phyloP scores from a whole-genome alignment of 2,888 invertebrate species.

The Eupithecia centaureata region DNA sequence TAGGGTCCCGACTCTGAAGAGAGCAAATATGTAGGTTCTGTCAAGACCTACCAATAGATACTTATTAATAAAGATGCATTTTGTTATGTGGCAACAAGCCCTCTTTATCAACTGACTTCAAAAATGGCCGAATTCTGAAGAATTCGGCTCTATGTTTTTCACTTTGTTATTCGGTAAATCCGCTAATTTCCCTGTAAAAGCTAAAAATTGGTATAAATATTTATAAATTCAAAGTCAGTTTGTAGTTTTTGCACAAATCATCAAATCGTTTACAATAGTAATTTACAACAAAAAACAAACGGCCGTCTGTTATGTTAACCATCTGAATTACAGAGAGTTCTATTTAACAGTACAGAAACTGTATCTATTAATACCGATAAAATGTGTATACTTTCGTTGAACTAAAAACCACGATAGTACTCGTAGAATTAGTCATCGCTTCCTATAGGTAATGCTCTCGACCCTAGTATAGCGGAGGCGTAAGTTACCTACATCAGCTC shows the following conservation, averaged over 20 bases:
- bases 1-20: too few relatives aligned
- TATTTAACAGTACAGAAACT: not conserved
- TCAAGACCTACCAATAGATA: too few relatives aligned
- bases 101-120: not conserved
- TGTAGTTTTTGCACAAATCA: not conserved
- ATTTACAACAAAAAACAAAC: not conserved
- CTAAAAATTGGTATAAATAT: not conserved
- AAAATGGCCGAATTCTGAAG: not conserved
- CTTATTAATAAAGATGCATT: not conserved
- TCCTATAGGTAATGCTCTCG: not conserved
- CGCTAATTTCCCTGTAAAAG: not conserved
- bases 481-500: not conserved
- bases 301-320: too few relatives aligned
- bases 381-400: not conserved
- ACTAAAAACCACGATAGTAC: not conserved
- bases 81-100: not conserved
- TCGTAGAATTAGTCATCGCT: not conserved
- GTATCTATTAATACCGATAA: not conserved
- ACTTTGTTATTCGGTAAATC: not conserved
- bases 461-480: not conserved
- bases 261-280: not conserved
- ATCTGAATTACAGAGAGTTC: not conserved
- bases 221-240: not conserved
- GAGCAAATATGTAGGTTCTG: too few relatives aligned
- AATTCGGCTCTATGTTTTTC: not conserved